Percentiles rank a stretch among this genome's conserved stretches.
phyloP scores from a whole-genome alignment of 1,140 invertebrate species.

The Bombus confusus region DNA sequence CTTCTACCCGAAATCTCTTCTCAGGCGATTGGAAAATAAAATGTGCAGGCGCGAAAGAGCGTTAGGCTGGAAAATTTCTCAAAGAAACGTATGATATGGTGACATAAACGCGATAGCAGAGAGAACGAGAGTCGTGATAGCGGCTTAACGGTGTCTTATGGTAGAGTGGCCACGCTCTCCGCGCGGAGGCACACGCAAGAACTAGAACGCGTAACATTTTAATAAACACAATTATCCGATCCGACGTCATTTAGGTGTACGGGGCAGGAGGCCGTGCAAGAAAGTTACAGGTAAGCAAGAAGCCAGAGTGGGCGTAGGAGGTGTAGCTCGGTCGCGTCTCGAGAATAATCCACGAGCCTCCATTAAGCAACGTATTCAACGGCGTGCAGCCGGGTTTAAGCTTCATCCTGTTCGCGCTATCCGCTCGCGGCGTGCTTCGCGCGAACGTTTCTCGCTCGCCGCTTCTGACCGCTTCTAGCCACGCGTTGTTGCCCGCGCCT shows the following conservation, averaged over 20 bases:
- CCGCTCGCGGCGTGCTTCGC: background rate
- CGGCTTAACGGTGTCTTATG: slow-evolving; percentile 59
- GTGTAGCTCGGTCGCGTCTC: slow-evolving; percentile 32
- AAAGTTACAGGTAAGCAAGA: slow-evolving; percentile 35
- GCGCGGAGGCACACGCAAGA: slow-evolving; percentile 68
- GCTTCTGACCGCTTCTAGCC: slow-evolving; percentile 29
- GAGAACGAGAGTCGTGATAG: slow-evolving; percentile 45
- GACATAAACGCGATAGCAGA: background rate
- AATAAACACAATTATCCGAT: slow-evolving; percentile 77
- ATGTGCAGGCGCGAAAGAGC: too few species aligned
- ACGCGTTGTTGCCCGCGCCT: slow-evolving; percentile 55
- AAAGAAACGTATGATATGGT: too few species aligned
- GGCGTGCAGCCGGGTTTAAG: background rate
- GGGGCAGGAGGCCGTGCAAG: slow-evolving; percentile 37
- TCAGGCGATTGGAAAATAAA: too few species aligned
- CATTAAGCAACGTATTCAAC: slow-evolving; percentile 54
- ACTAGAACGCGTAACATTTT: slow-evolving; percentile 80
- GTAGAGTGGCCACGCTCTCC: slow-evolving; percentile 59
- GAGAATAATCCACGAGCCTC: slow-evolving; percentile 56
- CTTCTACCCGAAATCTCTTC: too few species aligned
- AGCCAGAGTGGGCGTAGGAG: slow-evolving; percentile 28
- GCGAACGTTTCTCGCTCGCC: background rate
- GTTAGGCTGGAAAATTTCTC: too few species aligned
- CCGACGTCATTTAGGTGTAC: slow-evolving; percentile 63
- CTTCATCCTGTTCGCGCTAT: slow-evolving; percentile 22